phyloP scores from a whole-genome alignment of 2,797 vertebrate species.

The Megalops cyprinoides region DNA sequence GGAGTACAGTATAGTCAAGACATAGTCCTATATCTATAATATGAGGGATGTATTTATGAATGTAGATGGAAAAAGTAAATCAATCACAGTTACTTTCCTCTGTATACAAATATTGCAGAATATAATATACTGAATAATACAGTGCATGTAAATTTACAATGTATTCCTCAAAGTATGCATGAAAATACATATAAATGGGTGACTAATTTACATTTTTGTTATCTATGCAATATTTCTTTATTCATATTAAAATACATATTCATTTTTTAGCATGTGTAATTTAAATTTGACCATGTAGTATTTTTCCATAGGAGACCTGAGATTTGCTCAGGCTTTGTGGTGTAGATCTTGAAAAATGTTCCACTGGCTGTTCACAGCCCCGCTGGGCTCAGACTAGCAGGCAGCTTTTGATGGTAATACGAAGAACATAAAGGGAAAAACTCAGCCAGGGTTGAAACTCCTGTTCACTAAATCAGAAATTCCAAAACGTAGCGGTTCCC shows the following conservation, averaged over 20 bases:
- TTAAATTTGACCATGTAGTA: not conserved
- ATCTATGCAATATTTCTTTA: not conserved
- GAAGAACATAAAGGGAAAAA: not conserved
- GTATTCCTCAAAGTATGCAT: not conserved
- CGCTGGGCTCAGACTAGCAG: not conserved
- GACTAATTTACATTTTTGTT: not conserved
- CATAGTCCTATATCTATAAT: not conserved
- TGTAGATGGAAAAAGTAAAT: not conserved
- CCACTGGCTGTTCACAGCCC: not conserved
- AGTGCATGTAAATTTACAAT: not conserved
- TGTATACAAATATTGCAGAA: not conserved
- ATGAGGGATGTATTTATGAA: not conserved
- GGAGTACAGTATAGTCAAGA: not conserved
- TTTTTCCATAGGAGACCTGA: not conserved
- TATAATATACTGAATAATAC: not conserved
- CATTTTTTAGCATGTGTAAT: not conserved
- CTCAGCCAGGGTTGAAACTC: not conserved
- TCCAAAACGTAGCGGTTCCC: not conserved
- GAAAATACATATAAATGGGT: not conserved
- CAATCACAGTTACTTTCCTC: not conserved
- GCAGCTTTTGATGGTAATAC: constrained; percentile 6
- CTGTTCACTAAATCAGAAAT: not conserved
- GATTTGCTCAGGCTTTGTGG: not conserved
- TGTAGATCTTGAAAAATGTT: not conserved
- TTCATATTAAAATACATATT: no score